phyloP scores from a whole-genome alignment of 2,797 vertebrate species.

The Lutjanus argentimaculatus region DNA sequence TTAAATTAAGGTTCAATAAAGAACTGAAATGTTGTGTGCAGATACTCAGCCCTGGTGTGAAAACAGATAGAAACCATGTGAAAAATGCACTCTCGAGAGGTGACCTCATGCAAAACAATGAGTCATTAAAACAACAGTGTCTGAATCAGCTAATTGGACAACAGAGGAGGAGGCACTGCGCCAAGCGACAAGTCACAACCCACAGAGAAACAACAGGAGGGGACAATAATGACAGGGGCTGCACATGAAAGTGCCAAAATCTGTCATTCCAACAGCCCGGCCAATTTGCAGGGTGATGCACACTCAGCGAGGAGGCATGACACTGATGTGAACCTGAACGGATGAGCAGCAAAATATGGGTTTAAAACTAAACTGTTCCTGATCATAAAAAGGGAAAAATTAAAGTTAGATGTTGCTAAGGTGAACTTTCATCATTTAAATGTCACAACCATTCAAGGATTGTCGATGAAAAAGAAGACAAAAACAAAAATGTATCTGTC shows the following conservation, averaged over 20 bases:
- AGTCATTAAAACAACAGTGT: constrained; percentile 74
- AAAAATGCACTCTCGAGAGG: constrained; percentile 22
- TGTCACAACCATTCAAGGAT: neutral
- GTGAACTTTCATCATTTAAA: neutral
- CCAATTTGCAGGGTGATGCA: constrained; percentile 62
- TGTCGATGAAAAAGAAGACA: neutral
- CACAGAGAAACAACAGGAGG: constrained; percentile 70
- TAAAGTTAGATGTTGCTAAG: neutral
- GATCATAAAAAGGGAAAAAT: neutral
- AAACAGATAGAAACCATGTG: constrained; percentile 1
- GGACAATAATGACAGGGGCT: constrained; percentile 63
- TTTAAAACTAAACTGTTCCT: neutral
- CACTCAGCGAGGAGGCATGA: neutral
- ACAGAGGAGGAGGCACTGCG: constrained; percentile 60
- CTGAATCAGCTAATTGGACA: constrained; percentile 81
- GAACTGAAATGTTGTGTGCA: neutral
- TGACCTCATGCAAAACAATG: constrained; percentile 69
- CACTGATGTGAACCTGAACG: neutral
- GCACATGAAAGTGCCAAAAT: constrained; percentile 66
- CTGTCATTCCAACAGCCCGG: constrained; percentile 56
- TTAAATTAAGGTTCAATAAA: neutral
- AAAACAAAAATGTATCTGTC: neutral
- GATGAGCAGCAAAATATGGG: neutral
- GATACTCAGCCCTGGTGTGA: neutral
- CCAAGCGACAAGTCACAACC: constrained; percentile 73